Evolutionary conservation across 37 sponge, comb jelly and placozoan species (phyloP).

Genomic region (Dysidea cf. avara): DNA sequence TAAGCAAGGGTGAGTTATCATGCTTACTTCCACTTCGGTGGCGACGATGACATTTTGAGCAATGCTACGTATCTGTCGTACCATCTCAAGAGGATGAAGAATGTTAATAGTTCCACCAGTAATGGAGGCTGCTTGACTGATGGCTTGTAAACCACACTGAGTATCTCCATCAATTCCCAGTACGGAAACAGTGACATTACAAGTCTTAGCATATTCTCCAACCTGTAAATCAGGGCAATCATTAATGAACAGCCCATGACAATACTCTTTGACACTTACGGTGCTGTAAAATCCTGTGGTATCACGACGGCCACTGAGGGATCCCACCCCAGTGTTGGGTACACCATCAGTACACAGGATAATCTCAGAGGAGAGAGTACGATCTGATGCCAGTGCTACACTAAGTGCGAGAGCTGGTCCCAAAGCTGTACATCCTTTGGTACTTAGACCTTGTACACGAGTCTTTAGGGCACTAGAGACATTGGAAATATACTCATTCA

Average conservation of each 20-base stretch:
- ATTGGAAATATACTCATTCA: conserved; percentile 32
- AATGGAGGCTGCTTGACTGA: conserved; percentile 74
- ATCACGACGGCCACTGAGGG: conserved; percentile 28
- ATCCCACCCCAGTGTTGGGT: conserved; percentile 84
- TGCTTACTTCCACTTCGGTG: too few species aligned
- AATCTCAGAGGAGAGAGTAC: conserved; percentile 81
- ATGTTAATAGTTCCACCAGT: too few species aligned
- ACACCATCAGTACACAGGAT: conserved; percentile 92
- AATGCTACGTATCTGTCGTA: too few species aligned
- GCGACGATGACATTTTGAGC: too few species aligned
- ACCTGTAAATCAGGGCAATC: conserved; percentile 37
- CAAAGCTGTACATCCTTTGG: conserved; percentile 85
- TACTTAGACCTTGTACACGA: conserved; percentile 37
- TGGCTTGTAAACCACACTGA: conserved; percentile 83
- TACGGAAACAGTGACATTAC: conserved; percentile 74
- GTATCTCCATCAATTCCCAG: conserved; percentile 88
- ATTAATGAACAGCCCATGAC: not conserved
- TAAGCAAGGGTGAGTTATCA: too few species aligned
- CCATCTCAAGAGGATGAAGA: too few species aligned
- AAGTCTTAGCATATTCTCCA: conserved; percentile 86
- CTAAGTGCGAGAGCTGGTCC: conserved; percentile 86
- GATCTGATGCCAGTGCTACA: conserved; percentile 77
- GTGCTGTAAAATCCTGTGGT: conserved; percentile 59
- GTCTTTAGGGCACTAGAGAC: conserved; percentile 64
- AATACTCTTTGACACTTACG: conserved; percentile 23